phyloP scores from a whole-genome alignment of 2,113 vertebrate species.

The Sclerurus mexicanus region DNA sequence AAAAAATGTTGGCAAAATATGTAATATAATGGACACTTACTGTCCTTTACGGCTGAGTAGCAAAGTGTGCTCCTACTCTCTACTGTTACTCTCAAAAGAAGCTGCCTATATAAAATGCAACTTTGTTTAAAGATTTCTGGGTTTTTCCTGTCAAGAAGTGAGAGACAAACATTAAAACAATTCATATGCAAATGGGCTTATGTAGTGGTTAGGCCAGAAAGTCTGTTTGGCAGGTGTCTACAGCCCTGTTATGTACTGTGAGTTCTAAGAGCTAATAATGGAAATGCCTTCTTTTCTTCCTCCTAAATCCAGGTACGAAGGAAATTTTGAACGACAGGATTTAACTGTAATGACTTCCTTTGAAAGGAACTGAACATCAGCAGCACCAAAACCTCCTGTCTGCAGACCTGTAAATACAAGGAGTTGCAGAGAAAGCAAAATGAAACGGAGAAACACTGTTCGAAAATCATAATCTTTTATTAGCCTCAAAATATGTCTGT shows the following conservation, averaged over 20 bases:
- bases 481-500: background rate
- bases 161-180: background rate
- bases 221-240: accelerated
- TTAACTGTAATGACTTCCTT: background rate
- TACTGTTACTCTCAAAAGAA: background rate
- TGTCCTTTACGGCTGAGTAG: background rate
- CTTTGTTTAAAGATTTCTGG: background rate
- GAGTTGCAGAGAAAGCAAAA: background rate
- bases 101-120: background rate
- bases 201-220: background rate
- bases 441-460: background rate
- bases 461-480: background rate
- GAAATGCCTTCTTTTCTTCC: background rate
- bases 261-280: background rate
- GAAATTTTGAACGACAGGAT: background rate
- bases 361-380: background rate
- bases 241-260: background rate
- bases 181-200: too few relatives aligned
- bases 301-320: background rate
- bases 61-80: background rate
- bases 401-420: background rate
- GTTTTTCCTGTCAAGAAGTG: background rate
- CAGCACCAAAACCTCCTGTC: background rate
- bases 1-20: background rate
- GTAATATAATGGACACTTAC: background rate